Conservation (phyloP, 2,113 vertebrate species). For the Burhinus bistriatus region DNA sequence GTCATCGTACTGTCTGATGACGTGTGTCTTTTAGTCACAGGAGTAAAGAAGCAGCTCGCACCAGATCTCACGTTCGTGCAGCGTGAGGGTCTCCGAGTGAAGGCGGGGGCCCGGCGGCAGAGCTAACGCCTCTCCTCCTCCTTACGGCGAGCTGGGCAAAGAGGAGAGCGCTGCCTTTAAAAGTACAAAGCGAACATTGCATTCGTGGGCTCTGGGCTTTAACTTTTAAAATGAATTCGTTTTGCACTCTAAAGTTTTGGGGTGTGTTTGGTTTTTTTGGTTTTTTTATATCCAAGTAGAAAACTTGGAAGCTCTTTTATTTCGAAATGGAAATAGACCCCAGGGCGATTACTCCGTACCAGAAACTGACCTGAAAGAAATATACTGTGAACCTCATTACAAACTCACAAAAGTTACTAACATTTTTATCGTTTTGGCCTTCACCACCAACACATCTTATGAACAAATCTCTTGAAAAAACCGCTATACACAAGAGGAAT, state of each 20-base stretch:
- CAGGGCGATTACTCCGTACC: too few species aligned
- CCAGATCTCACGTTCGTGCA: background rate
- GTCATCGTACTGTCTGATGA: accelerated
- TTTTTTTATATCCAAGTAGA: background rate
- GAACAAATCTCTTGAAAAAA: background rate
- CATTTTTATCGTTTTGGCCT: background rate
- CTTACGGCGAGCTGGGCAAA: accelerated
- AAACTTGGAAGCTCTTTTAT: background rate
- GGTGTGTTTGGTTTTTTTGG: too few species aligned
- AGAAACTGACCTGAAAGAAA: background rate
- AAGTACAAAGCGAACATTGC: accelerated
- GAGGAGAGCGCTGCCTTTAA: accelerated
- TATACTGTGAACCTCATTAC: background rate
- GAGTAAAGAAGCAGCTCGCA: background rate
- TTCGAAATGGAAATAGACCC: background rate
- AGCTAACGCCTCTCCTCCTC: background rate
- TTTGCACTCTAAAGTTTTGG: background rate
- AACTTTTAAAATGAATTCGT: background rate
- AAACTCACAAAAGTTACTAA: background rate
- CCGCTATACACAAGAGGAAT: background rate
- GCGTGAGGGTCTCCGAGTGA: accelerated
- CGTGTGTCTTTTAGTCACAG: accelerated
- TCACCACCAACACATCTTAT: background rate
- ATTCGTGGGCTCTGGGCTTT: background rate
- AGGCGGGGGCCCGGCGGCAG: background rate